These are phyloP conservation scores for Carlito syrichta DNA, from an alignment of 2,113 vertebrate species.

Conservation along the genomic window DNA sequence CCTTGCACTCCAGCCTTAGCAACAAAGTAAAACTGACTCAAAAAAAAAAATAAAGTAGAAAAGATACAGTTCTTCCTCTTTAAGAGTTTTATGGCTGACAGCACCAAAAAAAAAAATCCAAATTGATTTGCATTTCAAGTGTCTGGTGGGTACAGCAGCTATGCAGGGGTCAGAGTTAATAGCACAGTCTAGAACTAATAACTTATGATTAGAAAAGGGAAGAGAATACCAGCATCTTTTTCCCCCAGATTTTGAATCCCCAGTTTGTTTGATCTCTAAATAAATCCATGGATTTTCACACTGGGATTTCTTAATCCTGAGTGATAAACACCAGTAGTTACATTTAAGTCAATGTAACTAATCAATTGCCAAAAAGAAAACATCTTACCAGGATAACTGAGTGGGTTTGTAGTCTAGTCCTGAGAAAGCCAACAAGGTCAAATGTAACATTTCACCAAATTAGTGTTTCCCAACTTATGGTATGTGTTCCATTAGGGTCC, in stretches of 20 bases:
- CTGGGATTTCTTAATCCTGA: slow-evolving; percentile 12
- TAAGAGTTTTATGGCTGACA: neutral
- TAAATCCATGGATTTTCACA: rapidly evolving
- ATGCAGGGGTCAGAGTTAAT: neutral
- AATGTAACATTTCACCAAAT: neutral
- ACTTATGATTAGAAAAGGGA: neutral
- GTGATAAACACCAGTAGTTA: neutral
- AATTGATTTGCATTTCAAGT: neutral
- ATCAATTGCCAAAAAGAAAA: neutral
- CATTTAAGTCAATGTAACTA: neutral
- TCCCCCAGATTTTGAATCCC: neutral
- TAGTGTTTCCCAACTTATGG: neutral
- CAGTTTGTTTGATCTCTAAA: neutral
- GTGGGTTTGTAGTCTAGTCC: neutral
- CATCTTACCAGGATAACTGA: neutral
- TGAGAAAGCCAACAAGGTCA: slow-evolving; percentile 1
- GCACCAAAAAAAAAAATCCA: neutral
- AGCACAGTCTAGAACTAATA: neutral
- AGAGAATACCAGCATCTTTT: neutral
- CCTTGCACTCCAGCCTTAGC: too few species aligned
- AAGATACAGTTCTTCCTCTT: neutral
- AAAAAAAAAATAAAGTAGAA: too few species aligned
- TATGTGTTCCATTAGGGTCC: neutral
- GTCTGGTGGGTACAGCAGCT: neutral
- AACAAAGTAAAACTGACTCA: too few species aligned